Evolutionary conservation across 2,797 vertebrate genomes (phyloP), one percentile per base, ranked within the genome.

Genomic region (Macrochelys suwanniensis): DNA sequence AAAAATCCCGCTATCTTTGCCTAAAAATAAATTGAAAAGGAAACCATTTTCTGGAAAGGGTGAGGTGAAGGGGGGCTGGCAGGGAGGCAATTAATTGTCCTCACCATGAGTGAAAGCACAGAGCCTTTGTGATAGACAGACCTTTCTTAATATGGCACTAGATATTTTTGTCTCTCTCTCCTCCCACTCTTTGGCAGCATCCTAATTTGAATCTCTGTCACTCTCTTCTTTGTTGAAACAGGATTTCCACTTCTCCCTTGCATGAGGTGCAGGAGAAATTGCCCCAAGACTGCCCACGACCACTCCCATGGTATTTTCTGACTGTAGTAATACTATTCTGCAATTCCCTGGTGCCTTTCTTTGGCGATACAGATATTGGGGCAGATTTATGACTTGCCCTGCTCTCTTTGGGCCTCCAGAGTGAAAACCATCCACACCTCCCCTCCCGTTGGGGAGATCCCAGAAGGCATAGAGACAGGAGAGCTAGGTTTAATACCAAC

Each of bases 11-110:
- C 92, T 96, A 77, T 87, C 88, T 89, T 90, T 54, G 89, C 84
- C 92, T 95, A 94, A 96, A 97, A 97, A 97, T 96, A 96, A 17
- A 92, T 89, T 65, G 87, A 87, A 91, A 91, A 95, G 45, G 57
- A 80, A 68, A 42, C 74, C 61, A 89, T 6, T 77, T 59, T 28
- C 13, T 3, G 10, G 25, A 84, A 21, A n/a, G 59, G 17, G 26
- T 57, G 61, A 15, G 54, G 11, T 25, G 61, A 61, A 26, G 76
- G 57, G 12, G 13, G 28, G 31, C 31, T 88, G 79, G 68, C 89
- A 89, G 88, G 84, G 93, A 88, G 89, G 80, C 1, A 50, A 78
- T 16, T 59, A 82, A 23, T 89, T 85, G 80, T 88, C 42, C 80
- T 50, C 85, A 23, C 47, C 83, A 28, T 53, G 51, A 82, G 16